Evolutionary conservation across 2,888 invertebrate genomes (phyloP), one percentile per base, ranked within the genome.

Genomic region (Cephonodes hylas): DNA sequence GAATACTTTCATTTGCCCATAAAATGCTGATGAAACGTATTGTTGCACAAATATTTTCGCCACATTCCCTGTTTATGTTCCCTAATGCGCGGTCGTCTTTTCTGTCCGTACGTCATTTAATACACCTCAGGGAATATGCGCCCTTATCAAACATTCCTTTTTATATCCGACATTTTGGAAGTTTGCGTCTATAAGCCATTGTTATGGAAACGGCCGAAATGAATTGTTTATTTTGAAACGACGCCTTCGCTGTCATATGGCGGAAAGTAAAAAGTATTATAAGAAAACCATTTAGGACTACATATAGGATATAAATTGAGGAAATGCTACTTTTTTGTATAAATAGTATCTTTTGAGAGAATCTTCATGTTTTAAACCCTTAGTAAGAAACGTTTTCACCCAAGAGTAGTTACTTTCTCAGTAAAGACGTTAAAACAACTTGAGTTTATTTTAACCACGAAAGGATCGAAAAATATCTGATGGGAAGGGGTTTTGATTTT

Each of bases 121-220:
- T 53, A 53, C 53, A 53, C 53, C 53, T 53, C 53, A 18, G 53
- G 53, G 53, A 53, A 53, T 53, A 31, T 38, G 38, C 57, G 42
- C 57, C 57, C 57, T 58, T 23, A 58, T 58, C 57, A 38, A 58
- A 38, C 22, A 34, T 38, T 58, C 42, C 42, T 58, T 42, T 58
- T 42, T 58, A 23, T 58, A 38, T 38, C 42, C 42, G 57, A 58
- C 22, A 58, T 58, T 58, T 58, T 58, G 22, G 18, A 53, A 31
- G 53, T 27, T 53, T 53, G 31, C 53, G 15, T 27, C 27, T 53
- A 53, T 27, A 31, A 10, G 18, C 53, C 18, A 53, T 53, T 53
- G 53, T 53, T 53, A 53, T 53, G 31, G 53, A 31, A 53, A 53
- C 27, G 27, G 27, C 27, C 18, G 18, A 7, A 27, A 31, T 53